Conservation (phyloP, 2,113 vertebrate species). For the Mesembrinibis cayennensis region DNA sequence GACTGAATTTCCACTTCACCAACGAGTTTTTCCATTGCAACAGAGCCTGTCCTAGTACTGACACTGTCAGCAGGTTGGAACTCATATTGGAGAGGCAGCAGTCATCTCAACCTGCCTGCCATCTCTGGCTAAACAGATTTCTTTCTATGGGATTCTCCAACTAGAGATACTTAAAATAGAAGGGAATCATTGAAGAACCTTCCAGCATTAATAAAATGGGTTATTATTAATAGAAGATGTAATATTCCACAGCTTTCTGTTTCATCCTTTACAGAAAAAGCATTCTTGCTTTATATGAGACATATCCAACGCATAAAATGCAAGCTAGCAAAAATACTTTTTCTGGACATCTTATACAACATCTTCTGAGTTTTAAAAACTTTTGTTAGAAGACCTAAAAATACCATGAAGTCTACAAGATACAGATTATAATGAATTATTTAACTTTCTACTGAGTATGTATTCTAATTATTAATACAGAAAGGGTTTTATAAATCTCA, state of each 20-base stretch:
- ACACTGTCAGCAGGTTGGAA: background rate
- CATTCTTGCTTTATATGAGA: background rate
- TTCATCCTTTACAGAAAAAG: background rate
- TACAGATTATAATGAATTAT: background rate
- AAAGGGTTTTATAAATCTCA: background rate
- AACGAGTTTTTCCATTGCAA: background rate
- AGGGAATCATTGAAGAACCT: background rate
- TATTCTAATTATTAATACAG: background rate
- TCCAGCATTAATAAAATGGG: background rate
- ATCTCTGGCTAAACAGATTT: background rate
- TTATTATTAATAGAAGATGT: background rate
- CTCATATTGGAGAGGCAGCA: background rate
- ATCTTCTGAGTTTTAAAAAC: background rate
- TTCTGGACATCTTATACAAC: background rate
- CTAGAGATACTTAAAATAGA: background rate
- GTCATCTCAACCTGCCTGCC: background rate
- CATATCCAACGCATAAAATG: background rate
- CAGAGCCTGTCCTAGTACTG: background rate
- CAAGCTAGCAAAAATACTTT: background rate
- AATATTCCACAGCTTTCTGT: background rate
- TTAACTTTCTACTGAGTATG: background rate
- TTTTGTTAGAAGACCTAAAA: background rate
- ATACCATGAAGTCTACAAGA: background rate
- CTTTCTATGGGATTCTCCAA: background rate
- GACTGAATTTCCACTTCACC: background rate